Evolutionary conservation across 2,797 vertebrate genomes (phyloP), one percentile per base, ranked within the genome.

Genomic region (Phaenicophaeus curvirostris): DNA sequence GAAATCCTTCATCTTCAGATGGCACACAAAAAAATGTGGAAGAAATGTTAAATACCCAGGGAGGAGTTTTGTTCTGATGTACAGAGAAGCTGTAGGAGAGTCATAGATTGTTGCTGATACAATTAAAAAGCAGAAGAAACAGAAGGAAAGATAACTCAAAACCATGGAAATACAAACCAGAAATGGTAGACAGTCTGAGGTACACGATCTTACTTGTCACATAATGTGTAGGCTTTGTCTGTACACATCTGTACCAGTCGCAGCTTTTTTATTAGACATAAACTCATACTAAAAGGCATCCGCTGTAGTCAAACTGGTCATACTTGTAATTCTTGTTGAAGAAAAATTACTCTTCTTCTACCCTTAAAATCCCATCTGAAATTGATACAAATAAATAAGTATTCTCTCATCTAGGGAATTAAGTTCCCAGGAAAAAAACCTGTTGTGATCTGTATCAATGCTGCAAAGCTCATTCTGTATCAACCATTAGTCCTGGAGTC

Each of bases 331-430:
- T 76, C 41, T n/a, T 55, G 55, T 80, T 46, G n/a, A 72, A 87
- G 87, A 37, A 37, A 93, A 75, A 66, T 25, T 0, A 28, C 5
- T 68, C 7, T 53, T 94, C 72, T 87, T 83, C 35, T 87, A 15
- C 31, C n/a, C 25, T 87, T 95, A 74, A 94, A 85, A 79, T 95
- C 50, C 17, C 19, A 68, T 5, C 8, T 87, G 46, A 85, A 92
- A 37, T n/a, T 19, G 28, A 57, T 73, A 53, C 15, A 88, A 72
- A 63, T 55, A 67, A 76, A 54, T 54, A 86, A 67, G 30, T 59
- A 57, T 24, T 33, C 46, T 83, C 59, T 17, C 48, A 31, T 80
- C n/a, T 20, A 27, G 41, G 35, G 39, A 72, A 35, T 48, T 3
- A 35, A 51, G 8, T 53, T 92, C 8, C 35, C 46, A 51, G 18